Percentiles rank a stretch among this genome's conserved stretches.
Evolutionary conservation across 92 coral and sea anemone genomes (phyloP).

Genomic region (Epizoanthus rinbou): DNA sequence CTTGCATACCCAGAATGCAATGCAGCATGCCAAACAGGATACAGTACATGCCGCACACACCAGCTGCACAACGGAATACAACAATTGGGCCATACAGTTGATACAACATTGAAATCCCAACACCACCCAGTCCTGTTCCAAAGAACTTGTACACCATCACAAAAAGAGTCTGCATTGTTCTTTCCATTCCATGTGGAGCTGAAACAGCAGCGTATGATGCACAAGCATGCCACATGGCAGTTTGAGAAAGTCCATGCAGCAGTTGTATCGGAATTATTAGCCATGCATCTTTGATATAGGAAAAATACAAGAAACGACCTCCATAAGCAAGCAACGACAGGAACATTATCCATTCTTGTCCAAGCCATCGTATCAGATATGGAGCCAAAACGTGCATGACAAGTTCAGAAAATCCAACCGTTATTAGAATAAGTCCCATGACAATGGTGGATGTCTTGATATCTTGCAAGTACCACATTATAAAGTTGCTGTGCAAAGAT

Average conservation of each 20-base stretch:
- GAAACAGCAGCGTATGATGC: conserved; percentile 75
- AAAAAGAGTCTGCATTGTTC: conserved; percentile 83
- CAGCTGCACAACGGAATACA: conserved; percentile 95
- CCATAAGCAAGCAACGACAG: conserved; percentile 79
- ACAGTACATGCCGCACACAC: conserved; percentile 85
- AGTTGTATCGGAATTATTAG: conserved; percentile 83
- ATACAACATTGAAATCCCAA: conserved; percentile 73
- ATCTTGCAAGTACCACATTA: conserved; percentile 98
- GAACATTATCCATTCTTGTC: conserved; percentile 82
- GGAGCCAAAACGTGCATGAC: conserved; percentile 67
- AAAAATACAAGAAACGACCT: conserved; percentile 79
- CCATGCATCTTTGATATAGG: conserved; percentile 75
- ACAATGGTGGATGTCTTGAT: conserved; percentile 74
- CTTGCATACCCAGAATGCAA: conserved; percentile 79
- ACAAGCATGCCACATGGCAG: conserved; percentile 83
- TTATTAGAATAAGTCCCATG: conserved; percentile 77
- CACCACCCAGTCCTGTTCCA: conserved; percentile 92
- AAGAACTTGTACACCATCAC: conserved; percentile 78
- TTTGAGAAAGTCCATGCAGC: conserved; percentile 81
- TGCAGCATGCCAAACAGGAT: conserved; percentile 81
- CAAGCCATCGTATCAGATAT: conserved; percentile 71
- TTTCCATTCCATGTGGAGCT: conserved; percentile 87
- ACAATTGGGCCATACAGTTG: conserved; percentile 85
- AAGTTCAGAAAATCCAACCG: conserved; percentile 82
- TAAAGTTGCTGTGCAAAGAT: conserved; percentile 79